Percentiles rank a stretch among this genome's conserved stretches.
These are phyloP conservation scores for Agonopterix alstromeriana DNA, from an alignment of 2,888 invertebrate species.

Conservation along the genomic window DNA sequence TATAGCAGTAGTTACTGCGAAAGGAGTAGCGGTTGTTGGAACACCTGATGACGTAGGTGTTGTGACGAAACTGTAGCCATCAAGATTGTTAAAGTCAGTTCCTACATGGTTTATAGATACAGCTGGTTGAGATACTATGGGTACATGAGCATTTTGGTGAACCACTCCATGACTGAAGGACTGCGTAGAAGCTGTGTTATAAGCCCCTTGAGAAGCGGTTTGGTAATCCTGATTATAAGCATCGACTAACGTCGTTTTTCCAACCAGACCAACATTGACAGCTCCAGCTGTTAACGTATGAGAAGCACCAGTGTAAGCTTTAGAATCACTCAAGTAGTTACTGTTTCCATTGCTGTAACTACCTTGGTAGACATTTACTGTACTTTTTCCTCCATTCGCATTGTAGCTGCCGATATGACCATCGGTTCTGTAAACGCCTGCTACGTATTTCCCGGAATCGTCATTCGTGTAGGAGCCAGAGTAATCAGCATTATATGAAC, in stretches of 20 bases:
- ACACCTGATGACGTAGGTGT: conserved; percentile 62
- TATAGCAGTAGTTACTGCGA: conserved; percentile 51
- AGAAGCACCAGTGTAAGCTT: conserved; percentile 49
- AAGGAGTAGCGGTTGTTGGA: conserved; percentile 60
- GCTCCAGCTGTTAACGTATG: conserved; percentile 66
- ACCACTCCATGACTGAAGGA: conserved; percentile 23
- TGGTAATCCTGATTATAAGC: conserved; percentile 39
- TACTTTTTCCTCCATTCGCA: conserved; percentile 17
- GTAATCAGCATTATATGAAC: conserved; percentile 30
- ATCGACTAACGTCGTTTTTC: conserved; percentile 64
- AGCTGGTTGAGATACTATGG: conserved; percentile 46
- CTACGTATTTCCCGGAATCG: conserved; percentile 42
- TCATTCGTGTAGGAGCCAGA: conserved; percentile 39
- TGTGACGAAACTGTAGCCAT: conserved; percentile 52
- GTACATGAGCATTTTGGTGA: conserved; percentile 38
- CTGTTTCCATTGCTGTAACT: conserved; percentile 46
- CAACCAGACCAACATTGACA: conserved; percentile 65
- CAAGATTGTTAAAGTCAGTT: conserved; percentile 47
- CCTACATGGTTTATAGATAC: conserved; percentile 59
- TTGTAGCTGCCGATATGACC: conserved; percentile 40
- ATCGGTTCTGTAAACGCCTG: conserved; percentile 45
- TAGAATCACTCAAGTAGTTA: conserved; percentile 46
- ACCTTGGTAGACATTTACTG: conserved; percentile 23
- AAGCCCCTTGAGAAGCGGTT: conserved; percentile 38
- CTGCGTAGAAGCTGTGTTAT: conserved; percentile 23